These are phyloP conservation scores for Hypotaenidia philippensis DNA, from an alignment of 2,797 vertebrate species.

Conservation along the genomic window DNA sequence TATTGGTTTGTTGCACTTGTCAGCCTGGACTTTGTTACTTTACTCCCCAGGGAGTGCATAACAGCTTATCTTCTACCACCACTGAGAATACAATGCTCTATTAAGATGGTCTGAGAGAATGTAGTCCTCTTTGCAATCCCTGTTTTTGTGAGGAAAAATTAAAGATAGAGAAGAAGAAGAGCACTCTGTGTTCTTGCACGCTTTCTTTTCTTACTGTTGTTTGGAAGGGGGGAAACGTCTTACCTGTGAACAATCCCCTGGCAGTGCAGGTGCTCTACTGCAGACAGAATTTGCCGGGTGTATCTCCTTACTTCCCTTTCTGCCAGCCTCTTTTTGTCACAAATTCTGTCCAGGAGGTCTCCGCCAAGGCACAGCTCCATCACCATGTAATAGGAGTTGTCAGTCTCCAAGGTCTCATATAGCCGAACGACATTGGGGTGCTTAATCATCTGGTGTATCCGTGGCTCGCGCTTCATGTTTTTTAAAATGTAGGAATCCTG, in stretches of 20 bases:
- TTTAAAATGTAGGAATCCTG: conserved; percentile 87
- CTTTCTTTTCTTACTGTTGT: background rate
- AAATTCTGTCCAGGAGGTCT: conserved; percentile 89
- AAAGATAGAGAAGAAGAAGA: background rate
- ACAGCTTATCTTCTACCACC: background rate
- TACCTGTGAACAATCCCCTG: conserved; percentile 88
- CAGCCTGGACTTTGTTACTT: background rate
- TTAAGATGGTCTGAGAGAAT: background rate
- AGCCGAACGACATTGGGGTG: conserved; percentile 86
- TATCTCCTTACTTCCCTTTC: conserved; percentile 87
- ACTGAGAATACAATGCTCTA: background rate
- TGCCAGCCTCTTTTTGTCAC: conserved; percentile 84
- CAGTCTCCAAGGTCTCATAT: conserved; percentile 87
- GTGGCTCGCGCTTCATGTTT: conserved; percentile 88
- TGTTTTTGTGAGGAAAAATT: background rate
- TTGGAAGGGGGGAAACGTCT: background rate
- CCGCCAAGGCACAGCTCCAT: conserved; percentile 88
- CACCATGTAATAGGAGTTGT: conserved; percentile 90
- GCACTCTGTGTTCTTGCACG: fast-evolving
- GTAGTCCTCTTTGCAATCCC: background rate
- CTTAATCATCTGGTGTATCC: conserved; percentile 88
- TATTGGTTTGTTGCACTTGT: background rate
- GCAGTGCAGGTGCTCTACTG: conserved; percentile 84
- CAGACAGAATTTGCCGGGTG: conserved; percentile 86
- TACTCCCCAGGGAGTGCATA: background rate